Percentiles rank a stretch among this genome's conserved stretches.
Evolutionary conservation across 2,113 vertebrate genomes (phyloP).

Genomic region (Sapajus apella): DNA sequence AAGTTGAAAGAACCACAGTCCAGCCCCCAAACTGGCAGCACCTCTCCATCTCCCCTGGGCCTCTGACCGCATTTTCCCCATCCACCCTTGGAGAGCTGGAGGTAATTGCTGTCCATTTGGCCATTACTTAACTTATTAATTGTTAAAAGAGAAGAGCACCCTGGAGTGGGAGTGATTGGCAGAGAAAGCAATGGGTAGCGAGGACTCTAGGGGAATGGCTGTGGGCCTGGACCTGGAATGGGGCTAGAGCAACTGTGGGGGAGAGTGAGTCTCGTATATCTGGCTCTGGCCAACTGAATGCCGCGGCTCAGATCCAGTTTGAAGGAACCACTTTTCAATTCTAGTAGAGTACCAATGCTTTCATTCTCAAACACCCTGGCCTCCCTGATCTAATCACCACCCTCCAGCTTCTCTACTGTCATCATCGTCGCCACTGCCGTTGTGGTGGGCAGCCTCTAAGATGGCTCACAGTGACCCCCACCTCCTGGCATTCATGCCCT

Average conservation of each 20-base stretch:
- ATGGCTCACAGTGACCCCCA: neutral
- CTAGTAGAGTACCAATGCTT: neutral
- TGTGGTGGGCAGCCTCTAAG: neutral
- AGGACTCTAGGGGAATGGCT: neutral
- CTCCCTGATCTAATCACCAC: neutral
- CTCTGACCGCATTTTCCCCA: slow-evolving; percentile 5
- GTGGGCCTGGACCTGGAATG: neutral
- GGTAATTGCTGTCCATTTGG: slow-evolving; percentile 59
- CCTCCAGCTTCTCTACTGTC: neutral
- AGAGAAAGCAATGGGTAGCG: slow-evolving; percentile 16
- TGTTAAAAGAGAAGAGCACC: slow-evolving; percentile 41
- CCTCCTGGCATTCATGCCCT: neutral
- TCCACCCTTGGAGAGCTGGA: neutral
- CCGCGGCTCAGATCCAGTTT: neutral
- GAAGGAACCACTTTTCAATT: neutral
- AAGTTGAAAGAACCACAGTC: neutral
- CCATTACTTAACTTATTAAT: slow-evolving; percentile 66
- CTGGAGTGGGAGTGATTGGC: neutral
- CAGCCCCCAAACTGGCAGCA: neutral
- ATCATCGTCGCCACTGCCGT: neutral
- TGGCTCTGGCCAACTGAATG: neutral
- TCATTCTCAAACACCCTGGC: neutral
- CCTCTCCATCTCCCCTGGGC: neutral
- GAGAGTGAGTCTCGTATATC: neutral
- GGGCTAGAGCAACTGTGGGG: neutral